Percentiles rank a stretch among this genome's conserved stretches.
phyloP scores from a whole-genome alignment of 1,140 invertebrate genomes.

The Branchinecta lindahli region DNA sequence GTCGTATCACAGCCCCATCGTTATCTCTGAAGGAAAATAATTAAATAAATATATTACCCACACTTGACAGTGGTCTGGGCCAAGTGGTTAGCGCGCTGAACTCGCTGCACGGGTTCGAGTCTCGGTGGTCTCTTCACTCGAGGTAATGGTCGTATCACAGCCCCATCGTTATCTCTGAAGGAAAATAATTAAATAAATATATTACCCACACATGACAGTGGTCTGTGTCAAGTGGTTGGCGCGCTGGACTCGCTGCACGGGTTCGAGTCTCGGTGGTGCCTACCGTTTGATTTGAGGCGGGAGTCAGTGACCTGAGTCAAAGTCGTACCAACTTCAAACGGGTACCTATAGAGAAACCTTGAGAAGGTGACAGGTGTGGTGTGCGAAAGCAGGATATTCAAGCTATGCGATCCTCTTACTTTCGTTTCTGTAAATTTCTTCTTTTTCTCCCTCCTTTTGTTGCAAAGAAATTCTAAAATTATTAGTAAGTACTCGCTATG shows the following conservation, averaged over 20 bases:
- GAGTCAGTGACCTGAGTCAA: not conserved
- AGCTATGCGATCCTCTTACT: too few species aligned
- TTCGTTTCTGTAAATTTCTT: too few species aligned
- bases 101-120: not conserved
- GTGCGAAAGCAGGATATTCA: slow-evolving; percentile 7
- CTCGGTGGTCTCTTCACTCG: not conserved
- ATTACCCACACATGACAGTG: not conserved
- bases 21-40: slow-evolving; percentile 42
- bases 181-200: slow-evolving; percentile 17
- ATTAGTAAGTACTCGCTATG: too few species aligned
- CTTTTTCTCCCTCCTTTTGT: too few species aligned
- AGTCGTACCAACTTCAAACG: not conserved
- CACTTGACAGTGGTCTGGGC: not conserved
- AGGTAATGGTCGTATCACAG: slow-evolving; percentile 73
- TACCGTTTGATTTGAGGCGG: slow-evolving; percentile 5
- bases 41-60: not conserved
- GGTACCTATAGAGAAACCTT: not conserved
- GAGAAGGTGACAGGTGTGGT: not conserved
- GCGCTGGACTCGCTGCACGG: not conserved
- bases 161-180: slow-evolving; percentile 60
- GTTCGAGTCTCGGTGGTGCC: not conserved
- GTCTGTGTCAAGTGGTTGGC: not conserved
- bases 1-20: slow-evolving; percentile 82
- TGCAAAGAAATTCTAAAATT: too few species aligned
- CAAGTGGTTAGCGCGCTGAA: not conserved